These are phyloP conservation scores for Podarcis siculus DNA, from an alignment of 2,797 vertebrate genomes.

Conservation along the genomic window DNA sequence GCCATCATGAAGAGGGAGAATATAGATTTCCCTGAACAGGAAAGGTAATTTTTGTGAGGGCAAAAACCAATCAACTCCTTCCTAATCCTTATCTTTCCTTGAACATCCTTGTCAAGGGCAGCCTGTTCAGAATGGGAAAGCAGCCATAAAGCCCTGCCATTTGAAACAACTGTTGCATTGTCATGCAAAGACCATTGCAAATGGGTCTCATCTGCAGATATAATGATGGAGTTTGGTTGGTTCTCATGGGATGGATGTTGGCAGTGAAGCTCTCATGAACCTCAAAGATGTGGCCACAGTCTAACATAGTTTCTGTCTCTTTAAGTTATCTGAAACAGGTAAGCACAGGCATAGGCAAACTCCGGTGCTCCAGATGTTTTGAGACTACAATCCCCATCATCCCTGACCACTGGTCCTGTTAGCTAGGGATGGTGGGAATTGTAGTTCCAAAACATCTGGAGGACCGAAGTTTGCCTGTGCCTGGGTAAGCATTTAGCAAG, in stretches of 20 bases:
- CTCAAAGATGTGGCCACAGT: neutral
- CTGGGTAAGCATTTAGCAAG: neutral
- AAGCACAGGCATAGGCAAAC: neutral
- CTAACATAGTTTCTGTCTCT: neutral
- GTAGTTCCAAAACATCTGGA: too few species aligned
- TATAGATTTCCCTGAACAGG: slow-evolving; percentile 20
- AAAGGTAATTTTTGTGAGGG: neutral
- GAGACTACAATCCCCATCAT: too few species aligned
- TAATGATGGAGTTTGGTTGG: neutral
- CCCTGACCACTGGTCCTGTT: too few species aligned
- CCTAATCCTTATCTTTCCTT: neutral
- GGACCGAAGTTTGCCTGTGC: too few species aligned
- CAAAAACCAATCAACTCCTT: neutral
- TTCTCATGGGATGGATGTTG: neutral
- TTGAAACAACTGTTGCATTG: neutral
- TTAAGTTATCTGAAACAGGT: neutral
- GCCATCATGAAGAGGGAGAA: neutral
- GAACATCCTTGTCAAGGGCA: neutral
- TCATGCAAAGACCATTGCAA: neutral
- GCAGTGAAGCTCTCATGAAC: neutral
- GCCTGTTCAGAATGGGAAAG: neutral
- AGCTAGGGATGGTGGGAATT: too few species aligned
- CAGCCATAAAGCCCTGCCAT: neutral
- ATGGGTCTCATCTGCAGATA: neutral
- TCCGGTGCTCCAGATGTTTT: too few species aligned